Conservation (phyloP, 2,113 vertebrate species). For the Cyprinodon brontotheroides region DNA sequence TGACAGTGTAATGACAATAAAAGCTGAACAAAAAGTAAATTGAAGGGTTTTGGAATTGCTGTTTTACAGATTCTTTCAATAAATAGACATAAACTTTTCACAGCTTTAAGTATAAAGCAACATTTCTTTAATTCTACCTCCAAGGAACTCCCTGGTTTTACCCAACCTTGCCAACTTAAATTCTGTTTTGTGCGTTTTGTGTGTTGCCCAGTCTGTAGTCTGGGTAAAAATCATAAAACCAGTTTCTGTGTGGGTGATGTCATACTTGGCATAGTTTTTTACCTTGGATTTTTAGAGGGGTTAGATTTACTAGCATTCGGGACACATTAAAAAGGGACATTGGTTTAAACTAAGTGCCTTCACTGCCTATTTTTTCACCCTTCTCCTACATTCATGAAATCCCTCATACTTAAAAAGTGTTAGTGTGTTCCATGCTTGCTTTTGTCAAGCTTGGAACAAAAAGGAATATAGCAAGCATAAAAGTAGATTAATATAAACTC, state of each 20-base stretch:
- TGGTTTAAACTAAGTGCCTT: slow-evolving; percentile 70
- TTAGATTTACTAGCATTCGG: slow-evolving; percentile 76
- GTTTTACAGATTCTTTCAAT: no score
- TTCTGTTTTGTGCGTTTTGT: slow-evolving; percentile 45
- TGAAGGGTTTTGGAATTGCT: no score
- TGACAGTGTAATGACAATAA: no score
- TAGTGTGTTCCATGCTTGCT: slow-evolving; percentile 11
- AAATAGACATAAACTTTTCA: not conserved
- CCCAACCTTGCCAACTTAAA: slow-evolving; percentile 23
- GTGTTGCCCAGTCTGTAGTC: slow-evolving; percentile 45
- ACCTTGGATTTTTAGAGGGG: slow-evolving; percentile 68
- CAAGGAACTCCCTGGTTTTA: slow-evolving; percentile 3
- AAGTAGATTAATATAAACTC: slow-evolving; percentile 44
- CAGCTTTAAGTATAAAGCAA: slow-evolving; percentile 22
- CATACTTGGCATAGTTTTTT: slow-evolving; percentile 71
- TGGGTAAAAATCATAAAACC: slow-evolving; percentile 67
- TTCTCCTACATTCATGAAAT: slow-evolving; percentile 24
- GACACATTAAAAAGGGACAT: slow-evolving; percentile 73
- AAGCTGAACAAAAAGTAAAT: no score
- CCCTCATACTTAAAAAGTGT: slow-evolving; percentile 8
- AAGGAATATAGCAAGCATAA: slow-evolving; percentile 35
- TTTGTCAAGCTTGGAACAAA: slow-evolving; percentile 26
- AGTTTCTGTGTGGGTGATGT: slow-evolving; percentile 68
- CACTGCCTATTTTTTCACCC: slow-evolving; percentile 49
- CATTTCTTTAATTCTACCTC: slow-evolving; percentile 12